These are phyloP conservation scores for Megalonaias nervosa DNA, from an alignment of 1,140 invertebrate species.

Conservation along the genomic window DNA sequence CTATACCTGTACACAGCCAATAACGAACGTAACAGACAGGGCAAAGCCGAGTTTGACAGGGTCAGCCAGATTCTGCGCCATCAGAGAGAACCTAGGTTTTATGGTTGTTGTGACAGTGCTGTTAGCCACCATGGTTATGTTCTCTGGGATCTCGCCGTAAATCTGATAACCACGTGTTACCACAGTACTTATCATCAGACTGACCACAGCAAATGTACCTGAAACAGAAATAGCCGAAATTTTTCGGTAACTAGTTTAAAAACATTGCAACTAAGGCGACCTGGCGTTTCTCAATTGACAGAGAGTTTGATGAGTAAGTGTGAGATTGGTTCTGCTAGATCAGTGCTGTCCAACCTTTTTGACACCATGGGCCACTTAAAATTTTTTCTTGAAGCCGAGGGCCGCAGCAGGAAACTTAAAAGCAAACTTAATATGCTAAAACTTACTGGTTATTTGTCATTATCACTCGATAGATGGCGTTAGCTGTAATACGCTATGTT, in stretches of 20 bases:
- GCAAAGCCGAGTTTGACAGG: constrained; percentile 58
- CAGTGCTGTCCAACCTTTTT: too few relatives aligned
- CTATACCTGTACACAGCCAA: constrained; percentile 61
- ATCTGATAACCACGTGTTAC: constrained; percentile 57
- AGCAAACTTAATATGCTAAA: too few relatives aligned
- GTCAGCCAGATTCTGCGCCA: constrained; percentile 24
- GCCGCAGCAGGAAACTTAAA: too few relatives aligned
- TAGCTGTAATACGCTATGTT: too few relatives aligned
- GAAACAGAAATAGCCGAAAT: constrained; percentile 17
- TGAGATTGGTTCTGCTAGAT: too few relatives aligned
- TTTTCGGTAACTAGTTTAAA: background rate
- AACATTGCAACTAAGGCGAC: background rate
- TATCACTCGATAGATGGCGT: too few relatives aligned
- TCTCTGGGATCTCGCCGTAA: constrained; percentile 24
- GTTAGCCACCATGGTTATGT: constrained; percentile 8
- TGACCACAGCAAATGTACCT: constrained; percentile 73
- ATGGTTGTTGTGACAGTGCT: background rate
- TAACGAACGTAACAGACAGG: constrained; percentile 62
- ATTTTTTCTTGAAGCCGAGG: too few relatives aligned
- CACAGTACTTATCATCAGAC: constrained; percentile 71
- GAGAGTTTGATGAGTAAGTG: too few relatives aligned
- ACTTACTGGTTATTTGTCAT: too few relatives aligned
- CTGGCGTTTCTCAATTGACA: too few relatives aligned
- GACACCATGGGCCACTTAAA: too few relatives aligned
- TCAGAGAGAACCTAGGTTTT: constrained; percentile 10